Evolutionary conservation across 2,888 invertebrate genomes (phyloP), one percentile per base, ranked within the genome.

Genomic region (Caenorhabditis doughertyi): DNA sequence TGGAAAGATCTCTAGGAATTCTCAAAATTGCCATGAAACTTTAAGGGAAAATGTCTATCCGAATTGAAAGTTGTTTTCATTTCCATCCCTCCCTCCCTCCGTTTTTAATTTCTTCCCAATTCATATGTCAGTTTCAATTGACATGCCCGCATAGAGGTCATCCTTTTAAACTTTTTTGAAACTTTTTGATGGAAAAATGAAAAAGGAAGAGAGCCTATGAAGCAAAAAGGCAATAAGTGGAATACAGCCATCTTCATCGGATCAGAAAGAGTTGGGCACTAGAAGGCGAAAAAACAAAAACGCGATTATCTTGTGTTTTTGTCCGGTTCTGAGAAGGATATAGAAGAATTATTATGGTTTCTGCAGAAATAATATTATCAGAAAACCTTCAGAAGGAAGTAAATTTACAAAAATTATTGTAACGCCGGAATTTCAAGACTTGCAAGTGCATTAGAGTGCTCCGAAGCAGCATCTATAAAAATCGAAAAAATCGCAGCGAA

Each of bases 101-200:
- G 51, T 65, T 65, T 65, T 65, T 51, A 65, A 65, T 65, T 51
- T 65, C 47, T 27, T 35, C 47, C 51, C 13, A 51, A 51, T 51
- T 27, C 32, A 51, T 29, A 23, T 65, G 65, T 51, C 65, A 65
- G 65, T 65, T 65, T 65, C 23, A 11, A 65, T 65, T 65, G 49
- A 51, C 65, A 65, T 65, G 35, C 39, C 35, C 51, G 23, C 23
- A 29, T 49, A 65, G 51, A 65, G 65, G 65, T 65, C 65, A 65
- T 65, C 51, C 18, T 4, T 4, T n/a, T n/a, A n/a, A n/a, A n/a
- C 44, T 18, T 47, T 21, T 25, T 47, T 49, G 18, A 49, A 21
- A 11, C 49, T 49, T 64, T 32, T 47, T n/a, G n/a, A 23, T 29
- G 9, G n/a, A 44, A 18, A 62, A 44, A 29, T n/a, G 9, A n/a